phyloP scores from a whole-genome alignment of 2,888 invertebrate genomes.

The Tipula helvola region DNA sequence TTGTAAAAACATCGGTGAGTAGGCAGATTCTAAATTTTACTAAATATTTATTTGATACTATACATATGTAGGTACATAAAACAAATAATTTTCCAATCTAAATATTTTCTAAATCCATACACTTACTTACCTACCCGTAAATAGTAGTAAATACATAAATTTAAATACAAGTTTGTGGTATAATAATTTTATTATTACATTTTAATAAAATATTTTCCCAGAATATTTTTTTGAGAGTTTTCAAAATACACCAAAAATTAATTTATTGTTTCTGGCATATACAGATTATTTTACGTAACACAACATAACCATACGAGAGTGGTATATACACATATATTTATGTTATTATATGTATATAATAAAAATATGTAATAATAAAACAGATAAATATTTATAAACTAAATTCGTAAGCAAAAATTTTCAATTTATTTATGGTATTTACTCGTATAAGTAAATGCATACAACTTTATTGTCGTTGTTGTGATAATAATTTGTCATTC shows the following conservation, averaged over 20 bases:
- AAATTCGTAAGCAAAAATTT: background rate
- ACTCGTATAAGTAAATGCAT: background rate
- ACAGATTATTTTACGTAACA: background rate
- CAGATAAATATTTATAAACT: constrained; percentile 4
- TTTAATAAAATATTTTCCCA: background rate
- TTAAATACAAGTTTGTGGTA: background rate
- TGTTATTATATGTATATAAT: background rate
- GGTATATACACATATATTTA: background rate
- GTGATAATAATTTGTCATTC: background rate
- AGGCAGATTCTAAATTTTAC: no score
- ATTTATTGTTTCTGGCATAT: background rate
- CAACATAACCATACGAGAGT: background rate
- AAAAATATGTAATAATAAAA: background rate
- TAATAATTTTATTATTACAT: background rate
- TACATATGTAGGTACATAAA: background rate
- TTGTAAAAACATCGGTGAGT: no score
- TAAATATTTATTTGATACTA: no score
- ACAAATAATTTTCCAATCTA: background rate
- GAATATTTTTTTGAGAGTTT: background rate
- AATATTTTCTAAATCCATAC: background rate
- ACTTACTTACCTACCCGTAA: background rate
- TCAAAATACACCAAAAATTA: background rate
- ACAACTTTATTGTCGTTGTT: background rate
- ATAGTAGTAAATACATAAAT: background rate
- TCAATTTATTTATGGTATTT: background rate